These are phyloP conservation scores for Oligia strigilis DNA, from an alignment of 2,888 invertebrate species.

Conservation along the genomic window DNA sequence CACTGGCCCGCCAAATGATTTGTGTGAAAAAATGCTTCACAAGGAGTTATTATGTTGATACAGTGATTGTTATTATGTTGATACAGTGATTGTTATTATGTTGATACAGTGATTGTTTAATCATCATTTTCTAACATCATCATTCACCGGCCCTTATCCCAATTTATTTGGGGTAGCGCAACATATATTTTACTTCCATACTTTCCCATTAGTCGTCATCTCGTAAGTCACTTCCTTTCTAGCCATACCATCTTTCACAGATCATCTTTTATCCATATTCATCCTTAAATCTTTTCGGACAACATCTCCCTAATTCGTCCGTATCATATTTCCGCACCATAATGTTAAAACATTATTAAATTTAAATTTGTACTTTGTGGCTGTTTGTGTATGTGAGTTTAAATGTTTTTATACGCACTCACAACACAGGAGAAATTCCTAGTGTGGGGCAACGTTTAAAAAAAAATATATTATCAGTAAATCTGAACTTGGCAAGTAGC, in stretches of 20 bases:
- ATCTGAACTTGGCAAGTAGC: not conserved
- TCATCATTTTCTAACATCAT: no score
- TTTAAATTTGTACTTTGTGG: not conserved
- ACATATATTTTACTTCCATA: not conserved
- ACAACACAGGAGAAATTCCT: no score
- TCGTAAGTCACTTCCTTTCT: no score
- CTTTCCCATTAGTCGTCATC: not conserved
- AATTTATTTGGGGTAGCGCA: accelerated
- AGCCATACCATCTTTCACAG: not conserved
- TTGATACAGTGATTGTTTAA: not conserved
- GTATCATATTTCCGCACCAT: not conserved
- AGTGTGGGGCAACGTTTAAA: no score
- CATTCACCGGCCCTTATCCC: not conserved
- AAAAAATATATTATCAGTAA: not conserved
- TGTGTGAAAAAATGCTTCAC: not conserved
- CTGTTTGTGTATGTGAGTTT: no score
- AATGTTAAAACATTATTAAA: not conserved
- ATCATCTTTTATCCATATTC: no score
- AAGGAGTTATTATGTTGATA: not conserved
- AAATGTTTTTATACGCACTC: no score
- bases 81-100: no score
- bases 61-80: not conserved
- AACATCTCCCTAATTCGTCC: not conserved
- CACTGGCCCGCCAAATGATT: not conserved
- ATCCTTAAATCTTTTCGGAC: not conserved